phyloP scores from a whole-genome alignment of 2,113 vertebrate species.

The Cololabis saira region DNA sequence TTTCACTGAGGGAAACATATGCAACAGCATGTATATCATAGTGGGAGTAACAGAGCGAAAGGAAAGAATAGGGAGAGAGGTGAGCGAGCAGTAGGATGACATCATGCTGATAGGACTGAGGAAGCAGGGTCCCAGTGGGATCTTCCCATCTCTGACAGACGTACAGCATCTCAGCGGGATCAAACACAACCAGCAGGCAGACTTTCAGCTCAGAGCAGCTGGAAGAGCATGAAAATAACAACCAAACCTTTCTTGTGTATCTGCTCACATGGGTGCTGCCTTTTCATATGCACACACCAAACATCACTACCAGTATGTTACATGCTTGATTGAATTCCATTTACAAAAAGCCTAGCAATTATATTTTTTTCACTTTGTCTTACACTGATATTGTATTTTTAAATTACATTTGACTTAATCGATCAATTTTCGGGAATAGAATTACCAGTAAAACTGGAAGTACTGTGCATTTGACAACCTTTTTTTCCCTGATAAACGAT shows the following conservation, averaged over 20 bases:
- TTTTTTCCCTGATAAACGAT: neutral
- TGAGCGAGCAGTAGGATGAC: conserved; percentile 49
- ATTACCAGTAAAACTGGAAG: too few species aligned
- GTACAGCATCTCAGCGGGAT: conserved; percentile 64
- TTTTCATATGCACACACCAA: conserved; percentile 18
- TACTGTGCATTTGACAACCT: conserved; percentile 5
- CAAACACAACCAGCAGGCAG: conserved; percentile 66
- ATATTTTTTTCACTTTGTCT: neutral
- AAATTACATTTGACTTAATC: too few species aligned
- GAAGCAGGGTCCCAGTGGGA: conserved; percentile 59
- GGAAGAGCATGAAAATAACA: conserved; percentile 61
- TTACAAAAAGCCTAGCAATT: neutral
- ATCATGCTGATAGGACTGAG: conserved; percentile 52
- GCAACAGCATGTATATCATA: neutral
- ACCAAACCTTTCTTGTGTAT: conserved; percentile 28
- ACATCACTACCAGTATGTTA: neutral
- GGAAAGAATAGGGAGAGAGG: conserved; percentile 11
- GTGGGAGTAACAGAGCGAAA: conserved; percentile 6
- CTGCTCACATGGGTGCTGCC: conserved; percentile 6
- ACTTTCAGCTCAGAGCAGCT: conserved; percentile 56
- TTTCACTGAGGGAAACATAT: neutral
- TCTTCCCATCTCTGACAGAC: conserved; percentile 60
- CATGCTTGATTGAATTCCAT: neutral
- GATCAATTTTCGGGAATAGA: too few species aligned
- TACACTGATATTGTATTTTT: too few species aligned